Percentiles rank a stretch among this genome's conserved stretches.
phyloP scores from a whole-genome alignment of 2,113 vertebrate genomes.

The Rhagologus leucostigma region DNA sequence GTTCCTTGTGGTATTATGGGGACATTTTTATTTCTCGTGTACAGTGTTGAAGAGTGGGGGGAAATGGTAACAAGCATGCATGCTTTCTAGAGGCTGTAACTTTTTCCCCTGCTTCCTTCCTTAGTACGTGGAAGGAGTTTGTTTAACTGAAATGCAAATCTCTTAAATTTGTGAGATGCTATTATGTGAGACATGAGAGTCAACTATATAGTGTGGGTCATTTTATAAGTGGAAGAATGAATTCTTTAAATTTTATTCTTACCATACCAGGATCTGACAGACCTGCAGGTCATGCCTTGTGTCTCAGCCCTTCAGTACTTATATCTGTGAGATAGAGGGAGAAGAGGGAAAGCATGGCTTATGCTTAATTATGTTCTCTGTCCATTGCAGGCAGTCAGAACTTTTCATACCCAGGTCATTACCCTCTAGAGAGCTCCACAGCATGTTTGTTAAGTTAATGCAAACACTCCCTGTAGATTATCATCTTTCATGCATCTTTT shows the following conservation, averaged over 20 bases:
- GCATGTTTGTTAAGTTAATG: neutral
- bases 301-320: neutral
- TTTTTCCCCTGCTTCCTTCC: no score
- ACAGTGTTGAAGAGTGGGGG: rapidly evolving
- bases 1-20: neutral
- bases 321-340: neutral
- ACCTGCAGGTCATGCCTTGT: neutral
- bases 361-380: neutral
- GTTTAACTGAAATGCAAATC: neutral
- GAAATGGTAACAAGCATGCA: neutral
- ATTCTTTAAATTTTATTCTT: neutral
- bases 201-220: neutral
- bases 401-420: neutral
- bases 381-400: neutral
- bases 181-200: neutral
- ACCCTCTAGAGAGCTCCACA: neutral
- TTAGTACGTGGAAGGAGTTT: neutral
- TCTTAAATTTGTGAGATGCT: neutral
- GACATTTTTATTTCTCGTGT: neutral
- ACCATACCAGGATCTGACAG: neutral
- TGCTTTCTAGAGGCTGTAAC: neutral
- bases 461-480: neutral
- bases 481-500: neutral
- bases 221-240: neutral
- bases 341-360: neutral